These are phyloP conservation scores for Tridacna crocea DNA, from an alignment of 2,888 invertebrate genomes.

Conservation along the genomic window DNA sequence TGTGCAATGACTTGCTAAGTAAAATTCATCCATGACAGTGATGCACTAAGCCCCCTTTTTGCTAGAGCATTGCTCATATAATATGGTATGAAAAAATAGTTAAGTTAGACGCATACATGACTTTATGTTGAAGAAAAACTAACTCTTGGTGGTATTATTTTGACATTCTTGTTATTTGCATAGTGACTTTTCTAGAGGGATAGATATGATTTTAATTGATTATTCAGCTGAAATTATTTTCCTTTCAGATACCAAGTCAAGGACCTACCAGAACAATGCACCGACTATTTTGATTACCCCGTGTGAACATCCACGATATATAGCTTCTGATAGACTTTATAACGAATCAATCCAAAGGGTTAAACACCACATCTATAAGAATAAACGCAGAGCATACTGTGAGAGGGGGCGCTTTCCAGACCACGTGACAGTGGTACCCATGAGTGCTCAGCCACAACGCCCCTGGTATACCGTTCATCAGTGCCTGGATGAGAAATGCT, in stretches of 20 bases:
- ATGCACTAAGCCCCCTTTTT: too few species aligned
- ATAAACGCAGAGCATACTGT: slow-evolving; percentile 7
- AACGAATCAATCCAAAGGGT: neutral
- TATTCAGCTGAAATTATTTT: neutral
- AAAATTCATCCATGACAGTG: too few species aligned
- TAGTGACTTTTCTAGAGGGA: neutral
- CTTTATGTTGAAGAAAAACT: too few species aligned
- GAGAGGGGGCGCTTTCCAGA: neutral
- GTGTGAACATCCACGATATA: neutral
- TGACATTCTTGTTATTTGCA: too few species aligned
- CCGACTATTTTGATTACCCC: neutral
- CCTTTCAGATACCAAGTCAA: neutral
- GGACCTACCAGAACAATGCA: neutral
- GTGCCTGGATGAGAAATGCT: slow-evolving; percentile 14
- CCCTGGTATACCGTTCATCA: slow-evolving; percentile 15
- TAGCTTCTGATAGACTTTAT: neutral
- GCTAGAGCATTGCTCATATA: too few species aligned
- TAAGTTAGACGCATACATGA: too few species aligned
- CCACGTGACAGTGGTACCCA: neutral
- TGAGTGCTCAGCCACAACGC: neutral
- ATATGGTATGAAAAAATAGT: too few species aligned
- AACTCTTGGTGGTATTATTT: too few species aligned
- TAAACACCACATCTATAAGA: slow-evolving; percentile 6
- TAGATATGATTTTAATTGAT: neutral
- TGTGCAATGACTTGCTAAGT: too few species aligned